Percentiles rank a stretch among this genome's conserved stretches.
These are phyloP conservation scores for Emydoidea blandingii DNA, from an alignment of 2,797 vertebrate species.

Conservation along the genomic window DNA sequence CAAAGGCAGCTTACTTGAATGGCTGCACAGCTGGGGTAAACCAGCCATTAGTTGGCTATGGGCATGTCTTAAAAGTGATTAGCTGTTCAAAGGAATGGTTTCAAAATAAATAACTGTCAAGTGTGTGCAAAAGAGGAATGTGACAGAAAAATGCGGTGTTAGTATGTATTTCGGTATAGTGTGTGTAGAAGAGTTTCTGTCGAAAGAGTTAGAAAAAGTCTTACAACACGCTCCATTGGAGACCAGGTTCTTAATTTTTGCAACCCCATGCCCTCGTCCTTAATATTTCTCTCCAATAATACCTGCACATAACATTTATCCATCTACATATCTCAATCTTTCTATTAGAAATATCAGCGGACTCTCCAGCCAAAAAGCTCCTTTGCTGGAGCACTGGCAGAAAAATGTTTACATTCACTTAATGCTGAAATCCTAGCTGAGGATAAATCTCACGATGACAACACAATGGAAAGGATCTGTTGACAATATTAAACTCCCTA, in stretches of 20 bases:
- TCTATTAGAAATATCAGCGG: not conserved
- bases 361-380: not conserved
- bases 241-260: not conserved
- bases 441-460: not conserved
- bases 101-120: conserved; percentile 55
- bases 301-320: not conserved
- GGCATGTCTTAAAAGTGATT: conserved; percentile 39
- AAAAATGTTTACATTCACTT: not conserved
- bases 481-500: not conserved
- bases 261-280: not conserved
- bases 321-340: not conserved
- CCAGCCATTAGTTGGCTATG: conserved; percentile 46
- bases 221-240: not conserved
- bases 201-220: not conserved
- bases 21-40: conserved; percentile 40
- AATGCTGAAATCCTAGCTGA: not conserved
- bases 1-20: conserved; percentile 37
- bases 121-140: conserved; percentile 21
- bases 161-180: not conserved
- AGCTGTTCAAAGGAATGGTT: conserved; percentile 43
- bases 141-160: not conserved
- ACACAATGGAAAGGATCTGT: not conserved
- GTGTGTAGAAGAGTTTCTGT: not conserved
- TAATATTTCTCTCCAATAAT: not conserved
- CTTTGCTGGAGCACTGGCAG: not conserved